Evolutionary conservation across 2,888 invertebrate genomes (phyloP).

Genomic region (Melanchra persicariae): DNA sequence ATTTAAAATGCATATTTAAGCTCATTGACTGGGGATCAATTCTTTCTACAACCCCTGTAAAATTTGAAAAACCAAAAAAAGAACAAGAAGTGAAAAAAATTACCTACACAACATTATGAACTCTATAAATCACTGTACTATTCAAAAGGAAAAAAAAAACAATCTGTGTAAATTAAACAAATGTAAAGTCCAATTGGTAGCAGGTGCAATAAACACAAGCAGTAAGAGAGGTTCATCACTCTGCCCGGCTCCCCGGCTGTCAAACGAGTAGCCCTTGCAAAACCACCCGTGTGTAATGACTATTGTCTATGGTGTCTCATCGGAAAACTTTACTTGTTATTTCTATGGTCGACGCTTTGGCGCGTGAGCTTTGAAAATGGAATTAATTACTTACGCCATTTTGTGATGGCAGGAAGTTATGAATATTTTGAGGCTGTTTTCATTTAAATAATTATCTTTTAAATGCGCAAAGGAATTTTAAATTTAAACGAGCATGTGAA

Average conservation of each 20-base stretch:
- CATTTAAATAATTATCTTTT: slow-evolving; percentile 44
- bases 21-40: not conserved
- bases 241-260: slow-evolving; percentile 70
- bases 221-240: slow-evolving; percentile 85
- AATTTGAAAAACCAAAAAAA: not conserved
- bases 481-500: slow-evolving; percentile 17
- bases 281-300: slow-evolving; percentile 87
- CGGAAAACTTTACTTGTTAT: slow-evolving; percentile 89
- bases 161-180: slow-evolving; percentile 56
- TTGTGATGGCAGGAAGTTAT: slow-evolving; percentile 49
- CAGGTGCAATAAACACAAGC: slow-evolving; percentile 73
- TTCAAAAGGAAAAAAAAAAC: slow-evolving; percentile 3
- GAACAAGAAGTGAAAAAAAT: too few species aligned
- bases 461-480: slow-evolving; percentile 47
- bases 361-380: slow-evolving; percentile 55
- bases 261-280: slow-evolving; percentile 81
- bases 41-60: not conserved
- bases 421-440: slow-evolving; percentile 45
- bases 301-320: slow-evolving; percentile 89
- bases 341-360: slow-evolving; percentile 77
- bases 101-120: too few species aligned
- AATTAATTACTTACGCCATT: slow-evolving; percentile 56
- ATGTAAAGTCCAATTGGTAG: slow-evolving; percentile 57
- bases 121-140: not conserved
- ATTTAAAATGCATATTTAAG: not conserved